These are phyloP conservation scores for Chloropsis hardwickii DNA, from an alignment of 2,113 vertebrate species.

Conservation along the genomic window DNA sequence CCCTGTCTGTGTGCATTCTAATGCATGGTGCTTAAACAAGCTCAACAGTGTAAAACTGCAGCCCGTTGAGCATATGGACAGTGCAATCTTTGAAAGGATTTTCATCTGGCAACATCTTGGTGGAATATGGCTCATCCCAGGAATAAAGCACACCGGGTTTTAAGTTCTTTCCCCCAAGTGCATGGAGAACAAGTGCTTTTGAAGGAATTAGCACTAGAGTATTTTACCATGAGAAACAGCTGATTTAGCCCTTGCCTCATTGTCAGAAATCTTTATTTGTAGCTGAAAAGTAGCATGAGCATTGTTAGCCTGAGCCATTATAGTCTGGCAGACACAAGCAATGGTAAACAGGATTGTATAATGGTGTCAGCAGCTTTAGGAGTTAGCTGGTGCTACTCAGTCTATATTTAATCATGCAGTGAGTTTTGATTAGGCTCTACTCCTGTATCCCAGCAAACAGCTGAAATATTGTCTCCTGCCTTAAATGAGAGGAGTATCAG, in stretches of 20 bases:
- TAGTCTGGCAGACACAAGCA: not conserved
- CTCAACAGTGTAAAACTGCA: not conserved
- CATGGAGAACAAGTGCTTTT: not conserved
- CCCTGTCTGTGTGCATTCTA: not conserved
- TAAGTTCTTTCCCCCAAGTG: not conserved
- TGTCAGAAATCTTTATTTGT: not conserved
- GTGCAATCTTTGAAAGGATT: not conserved
- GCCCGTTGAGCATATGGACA: not conserved
- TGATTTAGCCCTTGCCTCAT: not conserved
- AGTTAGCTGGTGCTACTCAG: not conserved
- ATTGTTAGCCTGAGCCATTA: not conserved
- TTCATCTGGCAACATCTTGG: not conserved
- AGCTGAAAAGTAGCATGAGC: not conserved
- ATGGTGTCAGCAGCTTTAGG: conserved; percentile 7
- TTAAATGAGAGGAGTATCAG: not conserved
- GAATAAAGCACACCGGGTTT: not conserved
- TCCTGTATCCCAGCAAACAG: not conserved
- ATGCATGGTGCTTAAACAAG: not conserved
- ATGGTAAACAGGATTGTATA: not conserved
- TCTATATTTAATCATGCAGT: not conserved
- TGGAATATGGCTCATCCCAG: not conserved
- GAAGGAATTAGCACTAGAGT: not conserved
- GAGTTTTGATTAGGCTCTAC: not conserved
- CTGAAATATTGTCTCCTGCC: not conserved
- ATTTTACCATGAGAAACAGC: not conserved